Conservation (phyloP, 2,888 invertebrate genomes). For the Pachymerium ferrugineum region DNA sequence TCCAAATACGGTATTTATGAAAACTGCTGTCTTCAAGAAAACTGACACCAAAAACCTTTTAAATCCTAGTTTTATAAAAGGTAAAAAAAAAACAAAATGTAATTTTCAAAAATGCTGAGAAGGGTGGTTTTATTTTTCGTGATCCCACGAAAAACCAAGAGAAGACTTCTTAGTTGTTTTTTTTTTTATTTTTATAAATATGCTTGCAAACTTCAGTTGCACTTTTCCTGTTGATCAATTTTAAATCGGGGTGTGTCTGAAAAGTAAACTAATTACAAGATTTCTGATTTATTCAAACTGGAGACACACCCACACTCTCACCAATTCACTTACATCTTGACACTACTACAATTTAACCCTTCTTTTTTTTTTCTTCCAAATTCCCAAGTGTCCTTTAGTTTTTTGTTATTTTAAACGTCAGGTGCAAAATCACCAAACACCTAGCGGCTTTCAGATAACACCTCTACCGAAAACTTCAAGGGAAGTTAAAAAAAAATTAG, state of each 20-base stretch:
- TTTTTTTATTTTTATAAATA: too few relatives aligned
- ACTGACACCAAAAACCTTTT: not conserved
- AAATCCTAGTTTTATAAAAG: not conserved
- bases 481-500: not conserved
- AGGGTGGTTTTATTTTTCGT: not conserved
- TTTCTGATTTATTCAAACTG: conserved; percentile 5
- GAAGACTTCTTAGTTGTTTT: too few relatives aligned
- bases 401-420: too few relatives aligned
- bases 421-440: not conserved
- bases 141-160: too few relatives aligned
- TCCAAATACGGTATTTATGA: too few relatives aligned
- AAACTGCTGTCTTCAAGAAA: not conserved
- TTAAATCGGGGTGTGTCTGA: not conserved
- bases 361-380: not conserved
- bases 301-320: conserved; percentile 4
- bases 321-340: conserved; percentile 5
- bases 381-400: too few relatives aligned
- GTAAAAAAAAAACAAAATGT: not conserved
- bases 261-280: conserved; percentile 1
- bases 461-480: not conserved
- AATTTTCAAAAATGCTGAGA: conserved; percentile 11
- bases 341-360: not conserved
- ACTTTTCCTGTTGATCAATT: conserved; percentile 4
- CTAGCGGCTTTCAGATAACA: not conserved
- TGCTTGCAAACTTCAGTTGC: too few relatives aligned